Evolutionary conservation across 2,888 invertebrate genomes (phyloP).

Genomic region (Ormia ochracea): DNA sequence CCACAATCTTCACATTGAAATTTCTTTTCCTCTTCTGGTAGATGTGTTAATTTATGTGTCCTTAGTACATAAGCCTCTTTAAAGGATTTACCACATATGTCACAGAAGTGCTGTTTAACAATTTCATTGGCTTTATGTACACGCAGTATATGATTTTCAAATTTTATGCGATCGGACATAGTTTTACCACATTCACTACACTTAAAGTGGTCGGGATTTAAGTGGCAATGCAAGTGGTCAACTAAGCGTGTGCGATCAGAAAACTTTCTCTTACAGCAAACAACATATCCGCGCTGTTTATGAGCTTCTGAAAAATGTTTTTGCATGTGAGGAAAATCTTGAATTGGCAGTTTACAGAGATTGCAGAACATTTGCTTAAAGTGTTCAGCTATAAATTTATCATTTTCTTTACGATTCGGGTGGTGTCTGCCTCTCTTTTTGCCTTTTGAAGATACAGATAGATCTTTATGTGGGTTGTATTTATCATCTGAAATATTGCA

Average conservation of each 20-base stretch:
- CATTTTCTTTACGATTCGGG: constrained; percentile 35
- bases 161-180: constrained; percentile 69
- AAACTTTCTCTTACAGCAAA: constrained; percentile 75
- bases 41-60: constrained; percentile 73
- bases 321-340: constrained; percentile 45
- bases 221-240: constrained; percentile 74
- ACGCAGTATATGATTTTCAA: constrained; percentile 68
- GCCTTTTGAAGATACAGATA: background rate
- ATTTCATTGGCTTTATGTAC: constrained; percentile 68
- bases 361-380: constrained; percentile 37
- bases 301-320: constrained; percentile 50
- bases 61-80: constrained; percentile 71
- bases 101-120: constrained; percentile 68
- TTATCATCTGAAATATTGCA: background rate
- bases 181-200: constrained; percentile 70
- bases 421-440: constrained; percentile 18
- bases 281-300: constrained; percentile 70
- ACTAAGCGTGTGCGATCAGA: constrained; percentile 72
- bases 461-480: background rate
- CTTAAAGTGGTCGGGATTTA: constrained; percentile 75
- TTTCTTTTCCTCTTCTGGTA: constrained; percentile 73
- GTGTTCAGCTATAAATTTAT: constrained; percentile 47
- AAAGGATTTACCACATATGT: constrained; percentile 67
- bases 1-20: constrained; percentile 74
- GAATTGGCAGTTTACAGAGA: constrained; percentile 25